These are phyloP conservation scores for Bombycilla garrulus DNA, from an alignment of 2,113 vertebrate species.

Conservation along the genomic window DNA sequence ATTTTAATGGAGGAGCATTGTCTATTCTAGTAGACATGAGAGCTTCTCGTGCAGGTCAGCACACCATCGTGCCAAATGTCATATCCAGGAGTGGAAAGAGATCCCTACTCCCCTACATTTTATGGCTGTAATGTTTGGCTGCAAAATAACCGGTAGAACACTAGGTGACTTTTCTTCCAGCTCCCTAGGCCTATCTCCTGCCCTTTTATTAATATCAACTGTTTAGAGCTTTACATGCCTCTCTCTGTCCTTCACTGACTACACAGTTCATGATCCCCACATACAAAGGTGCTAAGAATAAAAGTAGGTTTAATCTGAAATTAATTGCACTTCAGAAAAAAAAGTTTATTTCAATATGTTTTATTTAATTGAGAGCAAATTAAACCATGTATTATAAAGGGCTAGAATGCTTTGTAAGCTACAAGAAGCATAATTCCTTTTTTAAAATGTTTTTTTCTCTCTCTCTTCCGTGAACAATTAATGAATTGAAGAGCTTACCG, in stretches of 20 bases:
- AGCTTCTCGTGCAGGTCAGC: background rate
- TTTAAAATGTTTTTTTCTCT: background rate
- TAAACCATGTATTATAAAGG: background rate
- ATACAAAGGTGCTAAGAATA: background rate
- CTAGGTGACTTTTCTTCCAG: background rate
- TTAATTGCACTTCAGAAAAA: slow-evolving; percentile 49
- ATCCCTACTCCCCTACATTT: background rate
- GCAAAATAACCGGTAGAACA: background rate
- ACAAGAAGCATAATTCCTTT: background rate
- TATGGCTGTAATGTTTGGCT: background rate
- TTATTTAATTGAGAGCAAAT: slow-evolving; percentile 24
- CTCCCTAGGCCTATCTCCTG: background rate
- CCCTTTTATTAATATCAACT: background rate
- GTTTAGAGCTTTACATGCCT: background rate
- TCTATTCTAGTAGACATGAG: background rate
- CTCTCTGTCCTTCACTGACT: background rate
- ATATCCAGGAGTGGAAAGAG: background rate
- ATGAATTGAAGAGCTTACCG: background rate
- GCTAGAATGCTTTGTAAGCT: background rate
- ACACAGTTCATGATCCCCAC: background rate
- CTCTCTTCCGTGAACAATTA: background rate
- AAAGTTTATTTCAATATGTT: background rate
- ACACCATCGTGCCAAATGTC: accelerated
- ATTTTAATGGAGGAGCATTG: background rate
- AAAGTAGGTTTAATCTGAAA: slow-evolving; percentile 21